Conservation (phyloP, 1,140 invertebrate species). For the Lasioglossum baleicum region DNA sequence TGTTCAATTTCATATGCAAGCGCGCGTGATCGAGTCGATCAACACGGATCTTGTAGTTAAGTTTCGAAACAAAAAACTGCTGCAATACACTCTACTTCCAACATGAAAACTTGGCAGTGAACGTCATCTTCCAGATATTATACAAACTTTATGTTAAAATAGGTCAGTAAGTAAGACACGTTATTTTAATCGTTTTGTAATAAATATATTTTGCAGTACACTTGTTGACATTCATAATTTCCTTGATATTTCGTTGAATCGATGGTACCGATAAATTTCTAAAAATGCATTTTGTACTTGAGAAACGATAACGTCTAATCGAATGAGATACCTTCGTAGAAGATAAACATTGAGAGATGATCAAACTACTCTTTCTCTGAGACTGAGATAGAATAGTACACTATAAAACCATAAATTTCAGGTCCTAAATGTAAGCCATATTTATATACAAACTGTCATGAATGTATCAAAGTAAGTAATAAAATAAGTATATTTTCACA, state of each 20-base stretch:
- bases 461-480: constrained; percentile 24
- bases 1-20: background rate
- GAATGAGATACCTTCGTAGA: background rate
- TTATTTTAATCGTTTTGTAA: constrained; percentile 74
- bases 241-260: constrained; percentile 19
- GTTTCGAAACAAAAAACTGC: constrained; percentile 11
- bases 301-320: constrained; percentile 5
- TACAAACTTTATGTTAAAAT: constrained; percentile 17
- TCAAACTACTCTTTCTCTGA: constrained; percentile 32
- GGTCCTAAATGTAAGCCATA: constrained; percentile 42
- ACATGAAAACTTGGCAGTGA: constrained; percentile 18
- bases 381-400: constrained; percentile 29
- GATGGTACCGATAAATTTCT: constrained; percentile 6
- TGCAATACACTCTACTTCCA: constrained; percentile 25
- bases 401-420: constrained; percentile 31
- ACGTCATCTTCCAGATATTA: constrained; percentile 46
- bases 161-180: constrained; percentile 37
- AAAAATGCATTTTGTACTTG: background rate
- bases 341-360: background rate
- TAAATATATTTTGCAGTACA: constrained; percentile 71
- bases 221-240: constrained; percentile 35
- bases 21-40: background rate
- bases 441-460: constrained; percentile 38
- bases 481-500: constrained; percentile 43
- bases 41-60: constrained; percentile 1